Base-by-base conservation (phyloP, 2,113 vertebrate species). In the Anoura caudifer region DNA sequence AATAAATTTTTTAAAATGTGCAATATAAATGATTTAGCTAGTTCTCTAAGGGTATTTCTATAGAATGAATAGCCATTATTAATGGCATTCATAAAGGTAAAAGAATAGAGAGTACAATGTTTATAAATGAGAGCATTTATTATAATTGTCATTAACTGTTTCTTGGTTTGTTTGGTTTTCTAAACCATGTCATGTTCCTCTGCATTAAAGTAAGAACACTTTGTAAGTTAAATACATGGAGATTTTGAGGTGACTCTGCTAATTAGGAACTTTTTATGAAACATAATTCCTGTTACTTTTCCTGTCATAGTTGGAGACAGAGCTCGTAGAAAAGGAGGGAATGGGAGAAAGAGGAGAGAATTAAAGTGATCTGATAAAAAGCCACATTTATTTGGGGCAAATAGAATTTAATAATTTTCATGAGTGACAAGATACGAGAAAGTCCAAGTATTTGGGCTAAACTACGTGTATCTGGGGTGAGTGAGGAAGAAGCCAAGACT, bases 141-240 rank as follows among this genome's bases (percentile, higher is more conserved):
- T 84, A 6, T 94, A 85, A 86, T 69, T 69, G 15, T 89, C n/a
- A 82, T 63, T 73, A 83, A 50, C 38, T 86, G 2, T 89, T 87
- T 38, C 36, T 83, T 61, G 36, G n/a, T n/a, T 79, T 67, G 83
- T 83, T 63, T 38, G 38, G 16, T 90, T 93, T 95, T 94, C 47
- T 92, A 81, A 92, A 50, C 54, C 22, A 43, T 79, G 36, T 63
- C 86, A 80, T 84, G 3, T 69, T 86, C 59, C 16, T 20, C 14
- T 82, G 36, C 19, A 67, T 93, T 87, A 87, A 88, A 95, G n/a
- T 50, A 91, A 83, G 81, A 95, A n/a, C 38, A 90, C 24, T 95
- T 67, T 90, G 2, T 77, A 73, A 94, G 76, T 80, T 82, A 83
- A 88, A 54, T 93, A 28, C 87, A 28, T 75, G n/a, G 56, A 76